A percentile compares a stretch with the other conserved stretches of the same genome.
Conservation (phyloP, 2,113 vertebrate genomes). For the Phyllostomus discolor region DNA sequence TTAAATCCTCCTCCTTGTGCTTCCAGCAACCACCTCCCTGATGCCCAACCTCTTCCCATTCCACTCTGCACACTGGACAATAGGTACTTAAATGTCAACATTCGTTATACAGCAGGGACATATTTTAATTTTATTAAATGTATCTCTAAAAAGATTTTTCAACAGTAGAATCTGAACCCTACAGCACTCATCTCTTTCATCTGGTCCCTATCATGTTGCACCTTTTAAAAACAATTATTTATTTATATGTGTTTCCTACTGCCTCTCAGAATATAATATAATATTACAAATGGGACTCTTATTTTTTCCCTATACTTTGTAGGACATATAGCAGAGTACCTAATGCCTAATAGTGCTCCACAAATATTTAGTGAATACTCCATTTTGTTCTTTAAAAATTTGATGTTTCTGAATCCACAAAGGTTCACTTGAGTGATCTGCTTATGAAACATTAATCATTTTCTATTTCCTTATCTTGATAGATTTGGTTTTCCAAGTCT, state of each 20-base stretch:
- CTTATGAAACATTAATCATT: constrained; percentile 12
- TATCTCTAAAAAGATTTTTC: not conserved
- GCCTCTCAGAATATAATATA: not conserved
- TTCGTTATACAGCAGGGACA: not conserved
- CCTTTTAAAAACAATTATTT: not conserved
- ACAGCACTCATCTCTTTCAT: not conserved
- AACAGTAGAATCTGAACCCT: not conserved
- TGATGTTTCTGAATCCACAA: not conserved
- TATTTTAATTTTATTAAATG: not conserved
- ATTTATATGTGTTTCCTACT: not conserved
- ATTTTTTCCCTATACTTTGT: not conserved
- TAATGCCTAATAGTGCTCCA: not conserved
- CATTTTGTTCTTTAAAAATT: not conserved
- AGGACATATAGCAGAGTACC: not conserved
- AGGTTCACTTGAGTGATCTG: not conserved
- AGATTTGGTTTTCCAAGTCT: not conserved
- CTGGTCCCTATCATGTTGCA: not conserved
- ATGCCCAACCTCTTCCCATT: rapidly evolving
- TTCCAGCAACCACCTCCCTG: not conserved
- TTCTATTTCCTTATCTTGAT: not conserved
- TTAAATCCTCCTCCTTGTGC: not conserved
- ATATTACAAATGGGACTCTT: not conserved
- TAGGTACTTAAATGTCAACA: not conserved
- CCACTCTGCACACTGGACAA: not conserved
- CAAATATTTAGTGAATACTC: constrained; percentile 40